These are phyloP conservation scores for Polietes domitor DNA, from an alignment of 2,888 invertebrate species.

Conservation along the genomic window DNA sequence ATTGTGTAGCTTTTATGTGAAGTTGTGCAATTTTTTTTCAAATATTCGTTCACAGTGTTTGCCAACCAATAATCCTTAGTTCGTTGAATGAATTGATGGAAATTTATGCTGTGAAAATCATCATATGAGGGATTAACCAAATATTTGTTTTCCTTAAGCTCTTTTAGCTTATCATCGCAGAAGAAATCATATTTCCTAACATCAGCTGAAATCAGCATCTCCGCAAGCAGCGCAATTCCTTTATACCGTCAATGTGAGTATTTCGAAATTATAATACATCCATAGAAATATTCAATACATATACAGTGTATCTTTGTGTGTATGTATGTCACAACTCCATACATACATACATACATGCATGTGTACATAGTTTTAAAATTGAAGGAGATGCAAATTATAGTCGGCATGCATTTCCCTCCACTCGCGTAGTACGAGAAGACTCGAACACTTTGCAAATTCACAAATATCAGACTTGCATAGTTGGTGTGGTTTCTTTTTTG, in stretches of 20 bases:
- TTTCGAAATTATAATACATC: neutral
- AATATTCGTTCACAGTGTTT: neutral
- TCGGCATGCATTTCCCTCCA: no score
- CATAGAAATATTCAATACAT: neutral
- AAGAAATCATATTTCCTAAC: neutral
- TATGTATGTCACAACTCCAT: neutral
- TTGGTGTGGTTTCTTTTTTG: no score
- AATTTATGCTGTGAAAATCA: neutral
- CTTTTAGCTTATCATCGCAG: neutral
- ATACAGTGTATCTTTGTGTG: neutral
- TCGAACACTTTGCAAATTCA: no score
- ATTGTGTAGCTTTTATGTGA: conserved; percentile 53
- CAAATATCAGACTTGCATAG: no score
- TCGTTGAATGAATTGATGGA: neutral
- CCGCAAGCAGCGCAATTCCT: neutral
- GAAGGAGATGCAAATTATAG: no score
- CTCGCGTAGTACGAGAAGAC: no score
- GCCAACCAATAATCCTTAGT: neutral
- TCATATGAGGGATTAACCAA: neutral
- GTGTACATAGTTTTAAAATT: no score
- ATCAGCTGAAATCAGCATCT: neutral
- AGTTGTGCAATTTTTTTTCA: conserved; percentile 62
- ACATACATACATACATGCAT: no score
- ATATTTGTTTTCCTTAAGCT: neutral
- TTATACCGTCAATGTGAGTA: neutral